Percentiles rank a stretch among this genome's conserved stretches.
phyloP scores from a whole-genome alignment of 2,888 invertebrate genomes.

The Hydraecia micacea region DNA sequence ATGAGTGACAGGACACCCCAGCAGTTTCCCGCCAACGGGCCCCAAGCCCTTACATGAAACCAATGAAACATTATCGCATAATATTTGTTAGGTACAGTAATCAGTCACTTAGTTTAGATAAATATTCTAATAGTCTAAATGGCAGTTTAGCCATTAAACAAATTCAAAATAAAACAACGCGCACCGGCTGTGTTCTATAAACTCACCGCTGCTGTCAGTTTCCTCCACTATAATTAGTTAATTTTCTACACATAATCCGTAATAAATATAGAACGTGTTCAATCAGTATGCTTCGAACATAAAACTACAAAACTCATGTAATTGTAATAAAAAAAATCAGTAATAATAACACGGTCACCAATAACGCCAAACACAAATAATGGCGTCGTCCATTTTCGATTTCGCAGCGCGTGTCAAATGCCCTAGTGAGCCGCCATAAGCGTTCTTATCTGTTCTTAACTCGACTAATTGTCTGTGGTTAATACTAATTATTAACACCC shows the following conservation, averaged over 20 bases:
- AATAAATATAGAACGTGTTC: not conserved
- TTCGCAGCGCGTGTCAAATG: slow-evolving; percentile 48
- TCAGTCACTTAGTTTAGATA: not conserved
- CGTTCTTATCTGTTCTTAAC: not conserved
- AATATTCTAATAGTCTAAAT: not conserved
- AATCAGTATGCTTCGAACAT: slow-evolving; percentile 22
- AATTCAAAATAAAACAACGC: slow-evolving; percentile 32
- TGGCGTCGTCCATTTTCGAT: slow-evolving; percentile 51
- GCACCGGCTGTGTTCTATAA: slow-evolving; percentile 34
- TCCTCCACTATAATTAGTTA: slow-evolving; percentile 31
- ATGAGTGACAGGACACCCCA: not conserved
- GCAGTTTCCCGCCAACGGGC: slow-evolving; percentile 61
- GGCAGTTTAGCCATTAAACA: not conserved
- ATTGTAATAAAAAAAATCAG: not conserved
- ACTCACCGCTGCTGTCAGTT: slow-evolving; percentile 73
- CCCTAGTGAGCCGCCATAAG: slow-evolving; percentile 3
- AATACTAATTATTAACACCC: not conserved
- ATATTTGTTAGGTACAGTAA: not conserved
- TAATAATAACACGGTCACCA: slow-evolving; percentile 8
- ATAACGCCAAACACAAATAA: slow-evolving; percentile 57
- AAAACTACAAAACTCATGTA: slow-evolving; percentile 14
- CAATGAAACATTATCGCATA: not conserved
- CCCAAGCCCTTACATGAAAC: not conserved
- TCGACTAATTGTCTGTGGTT: slow-evolving; percentile 26
- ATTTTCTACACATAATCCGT: slow-evolving; percentile 57